Evolutionary conservation across 2,797 vertebrate genomes (phyloP).

Genomic region (Chiloscyllium punctatum): DNA sequence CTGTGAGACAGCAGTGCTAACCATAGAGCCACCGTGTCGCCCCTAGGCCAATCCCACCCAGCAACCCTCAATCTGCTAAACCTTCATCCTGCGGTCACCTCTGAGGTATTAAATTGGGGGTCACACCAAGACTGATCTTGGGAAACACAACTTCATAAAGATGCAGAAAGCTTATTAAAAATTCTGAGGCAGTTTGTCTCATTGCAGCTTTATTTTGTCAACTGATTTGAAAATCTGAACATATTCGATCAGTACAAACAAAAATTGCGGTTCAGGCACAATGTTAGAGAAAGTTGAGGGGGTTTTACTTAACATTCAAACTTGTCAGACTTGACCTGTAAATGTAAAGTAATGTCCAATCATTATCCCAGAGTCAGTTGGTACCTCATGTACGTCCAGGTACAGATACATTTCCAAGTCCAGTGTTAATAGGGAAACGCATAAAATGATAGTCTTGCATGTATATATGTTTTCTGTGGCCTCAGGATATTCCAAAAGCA

Average conservation of each 20-base stretch:
- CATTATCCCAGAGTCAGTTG: not conserved
- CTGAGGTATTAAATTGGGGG: too few species aligned
- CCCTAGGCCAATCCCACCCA: too few species aligned
- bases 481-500: not conserved
- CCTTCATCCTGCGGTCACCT: too few species aligned
- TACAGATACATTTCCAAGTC: not conserved
- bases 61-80: too few species aligned
- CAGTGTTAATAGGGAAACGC: not conserved
- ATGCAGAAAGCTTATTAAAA: not conserved
- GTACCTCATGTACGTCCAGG: not conserved
- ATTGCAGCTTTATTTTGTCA: not conserved
- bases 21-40: too few species aligned
- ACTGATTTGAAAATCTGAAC: not conserved
- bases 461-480: not conserved
- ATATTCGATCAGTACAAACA: not conserved
- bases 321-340: not conserved
- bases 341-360: not conserved
- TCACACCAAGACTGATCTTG: too few species aligned
- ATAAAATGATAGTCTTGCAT: not conserved
- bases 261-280: not conserved
- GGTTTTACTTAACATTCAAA: not conserved
- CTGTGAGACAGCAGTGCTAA: too few species aligned
- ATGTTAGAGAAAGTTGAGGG: not conserved
- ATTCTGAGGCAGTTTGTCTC: not conserved
- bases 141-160: not conserved